Conservation (phyloP, 2,888 invertebrate genomes). For the Microdon myrmicae region DNA sequence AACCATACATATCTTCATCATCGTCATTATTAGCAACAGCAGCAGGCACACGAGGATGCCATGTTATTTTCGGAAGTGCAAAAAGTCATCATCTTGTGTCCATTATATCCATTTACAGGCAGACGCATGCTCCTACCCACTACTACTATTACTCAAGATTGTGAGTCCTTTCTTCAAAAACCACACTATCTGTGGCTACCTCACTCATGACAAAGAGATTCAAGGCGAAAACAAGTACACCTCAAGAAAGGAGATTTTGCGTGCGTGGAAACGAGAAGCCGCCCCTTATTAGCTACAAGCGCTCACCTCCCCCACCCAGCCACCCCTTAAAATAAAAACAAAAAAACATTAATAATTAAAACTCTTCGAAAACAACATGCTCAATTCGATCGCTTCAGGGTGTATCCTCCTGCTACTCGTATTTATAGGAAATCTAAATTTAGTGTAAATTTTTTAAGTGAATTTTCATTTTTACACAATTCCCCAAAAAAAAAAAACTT, state of each 20-base stretch:
- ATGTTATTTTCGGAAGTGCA: slow-evolving; percentile 45
- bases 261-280: background rate
- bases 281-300: slow-evolving; percentile 5
- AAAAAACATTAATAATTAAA: too few relatives aligned
- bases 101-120: slow-evolving; percentile 2
- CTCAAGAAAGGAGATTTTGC: background rate
- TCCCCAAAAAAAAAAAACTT: slow-evolving; percentile 9
- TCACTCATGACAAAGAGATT: too few relatives aligned
- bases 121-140: slow-evolving; percentile 35
- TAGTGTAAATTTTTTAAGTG: slow-evolving; percentile 47
- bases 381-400: too few relatives aligned
- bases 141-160: slow-evolving; percentile 4
- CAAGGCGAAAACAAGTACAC: background rate
- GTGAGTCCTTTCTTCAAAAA: slow-evolving; percentile 33
- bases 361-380: slow-evolving; percentile 11
- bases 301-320: background rate
- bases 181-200: slow-evolving; percentile 27
- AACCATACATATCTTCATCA: too few relatives aligned
- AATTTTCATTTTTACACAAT: slow-evolving; percentile 48
- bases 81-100: background rate
- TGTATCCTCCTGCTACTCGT: too few relatives aligned
- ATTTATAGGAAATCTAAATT: slow-evolving; percentile 51
- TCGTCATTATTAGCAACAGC: too few relatives aligned
- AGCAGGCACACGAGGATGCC: too few relatives aligned
- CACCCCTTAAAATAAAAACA: slow-evolving; percentile 9